Conservation (phyloP, 2,113 vertebrate genomes). For the Enhydra lutris region DNA sequence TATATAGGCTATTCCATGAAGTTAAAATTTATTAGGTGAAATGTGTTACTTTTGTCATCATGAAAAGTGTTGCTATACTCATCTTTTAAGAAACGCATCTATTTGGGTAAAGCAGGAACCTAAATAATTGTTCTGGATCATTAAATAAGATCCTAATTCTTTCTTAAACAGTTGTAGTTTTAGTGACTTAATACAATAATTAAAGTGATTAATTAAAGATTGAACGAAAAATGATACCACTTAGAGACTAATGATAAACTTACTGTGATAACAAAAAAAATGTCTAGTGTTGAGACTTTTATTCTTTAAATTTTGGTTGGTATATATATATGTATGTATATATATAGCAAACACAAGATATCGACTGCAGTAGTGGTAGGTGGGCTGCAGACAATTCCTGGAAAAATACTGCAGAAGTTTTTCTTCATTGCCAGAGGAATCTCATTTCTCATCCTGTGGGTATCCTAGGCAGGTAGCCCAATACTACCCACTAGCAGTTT, state of each 20-base stretch:
- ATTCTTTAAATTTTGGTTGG: neutral
- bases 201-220: neutral
- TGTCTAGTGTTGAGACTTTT: neutral
- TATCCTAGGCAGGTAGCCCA: neutral
- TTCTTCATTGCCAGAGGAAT: neutral
- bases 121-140: neutral
- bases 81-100: neutral
- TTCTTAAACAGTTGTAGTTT: constrained; percentile 2
- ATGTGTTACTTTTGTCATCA: neutral
- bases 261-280: neutral
- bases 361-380: neutral
- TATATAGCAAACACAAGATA: neutral
- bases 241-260: neutral
- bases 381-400: neutral
- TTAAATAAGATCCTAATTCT: neutral
- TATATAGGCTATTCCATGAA: neutral
- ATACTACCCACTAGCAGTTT: constrained; percentile 15
- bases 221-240: neutral
- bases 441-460: neutral
- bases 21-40: neutral
- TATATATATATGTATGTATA: neutral
- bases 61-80: neutral
- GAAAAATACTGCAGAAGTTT: neutral
- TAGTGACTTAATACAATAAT: neutral
- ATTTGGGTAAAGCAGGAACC: neutral